Evolutionary conservation across 2,888 invertebrate genomes (phyloP), one percentile per base, ranked within the genome.

Genomic region (Rugalucina vietnamica): DNA sequence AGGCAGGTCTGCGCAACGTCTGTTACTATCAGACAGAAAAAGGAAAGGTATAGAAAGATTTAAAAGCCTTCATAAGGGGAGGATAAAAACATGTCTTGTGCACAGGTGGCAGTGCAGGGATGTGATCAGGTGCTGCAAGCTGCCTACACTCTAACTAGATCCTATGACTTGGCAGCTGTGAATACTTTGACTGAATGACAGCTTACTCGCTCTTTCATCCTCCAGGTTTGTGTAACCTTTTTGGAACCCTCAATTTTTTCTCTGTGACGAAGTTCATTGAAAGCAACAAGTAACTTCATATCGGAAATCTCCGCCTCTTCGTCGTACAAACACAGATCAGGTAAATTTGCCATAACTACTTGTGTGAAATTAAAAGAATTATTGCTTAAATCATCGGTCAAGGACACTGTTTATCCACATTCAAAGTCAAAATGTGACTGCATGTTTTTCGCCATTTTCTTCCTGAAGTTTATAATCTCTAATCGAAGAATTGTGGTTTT

Each of bases 151-250:
- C n/a, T n/a, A n/a, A n/a, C n/a, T n/a, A n/a, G n/a, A n/a, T n/a
- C n/a, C n/a, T n/a, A n/a, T n/a, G n/a, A n/a, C n/a, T n/a, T n/a
- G n/a, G n/a, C n/a, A n/a, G n/a, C n/a, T n/a, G n/a, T n/a, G n/a
- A n/a, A n/a, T n/a, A n/a, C n/a, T n/a, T n/a, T n/a, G n/a, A n/a
- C n/a, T n/a, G 10, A 43, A 43, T 43, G 18, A 43, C 4, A 21
- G 34, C 93, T 71, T 90, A 95, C 95, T 91, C 95, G 87, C 88
- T 95, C 95, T 95, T 98, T 98, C 96, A 98, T 98, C 91, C 98
- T 96, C 98, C 98, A 99, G 87, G 97, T 96, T 92, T 98, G 97
- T 14, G 96, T 96, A 81, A 96, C 96, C 90, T 96, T 96, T 91
- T 96, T 96, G 74, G 96, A 96, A 18, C 97, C 97, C 92, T 97